These are phyloP conservation scores for Terrapene triunguis DNA, from an alignment of 2,113 vertebrate genomes.

Conservation along the genomic window DNA sequence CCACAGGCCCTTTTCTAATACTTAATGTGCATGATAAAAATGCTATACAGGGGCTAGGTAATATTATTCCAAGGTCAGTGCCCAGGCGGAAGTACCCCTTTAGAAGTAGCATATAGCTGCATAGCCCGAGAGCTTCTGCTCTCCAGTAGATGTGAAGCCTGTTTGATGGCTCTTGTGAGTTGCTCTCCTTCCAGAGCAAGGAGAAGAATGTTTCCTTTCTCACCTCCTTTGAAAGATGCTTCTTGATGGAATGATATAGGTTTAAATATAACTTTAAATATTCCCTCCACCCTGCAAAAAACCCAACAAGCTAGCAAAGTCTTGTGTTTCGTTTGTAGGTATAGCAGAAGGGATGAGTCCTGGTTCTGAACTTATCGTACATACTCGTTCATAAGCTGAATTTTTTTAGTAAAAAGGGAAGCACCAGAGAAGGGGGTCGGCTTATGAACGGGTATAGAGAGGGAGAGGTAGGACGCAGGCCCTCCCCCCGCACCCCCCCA, in stretches of 20 bases:
- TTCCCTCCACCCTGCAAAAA: not conserved
- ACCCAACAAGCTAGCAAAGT: not conserved
- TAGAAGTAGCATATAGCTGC: not conserved
- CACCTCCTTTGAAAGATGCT: not conserved
- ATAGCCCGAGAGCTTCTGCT: not conserved
- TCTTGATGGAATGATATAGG: not conserved
- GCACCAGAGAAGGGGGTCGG: no score
- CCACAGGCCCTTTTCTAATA: not conserved
- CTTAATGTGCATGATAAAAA: not conserved
- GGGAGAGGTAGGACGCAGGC: no score
- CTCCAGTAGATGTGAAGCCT: not conserved
- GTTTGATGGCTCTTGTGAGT: not conserved
- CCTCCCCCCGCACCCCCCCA: no score
- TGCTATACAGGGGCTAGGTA: not conserved
- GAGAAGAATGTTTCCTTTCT: not conserved
- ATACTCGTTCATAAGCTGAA: no score
- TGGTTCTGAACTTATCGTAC: not conserved
- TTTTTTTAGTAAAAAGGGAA: no score
- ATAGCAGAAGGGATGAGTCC: not conserved
- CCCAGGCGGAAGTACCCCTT: not conserved
- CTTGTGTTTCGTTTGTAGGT: not conserved
- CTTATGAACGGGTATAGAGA: no score
- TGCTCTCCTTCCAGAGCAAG: not conserved
- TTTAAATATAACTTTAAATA: not conserved
- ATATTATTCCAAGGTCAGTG: not conserved